Conservation (phyloP, 2,888 invertebrate genomes). For the Odontomyia ornata region DNA sequence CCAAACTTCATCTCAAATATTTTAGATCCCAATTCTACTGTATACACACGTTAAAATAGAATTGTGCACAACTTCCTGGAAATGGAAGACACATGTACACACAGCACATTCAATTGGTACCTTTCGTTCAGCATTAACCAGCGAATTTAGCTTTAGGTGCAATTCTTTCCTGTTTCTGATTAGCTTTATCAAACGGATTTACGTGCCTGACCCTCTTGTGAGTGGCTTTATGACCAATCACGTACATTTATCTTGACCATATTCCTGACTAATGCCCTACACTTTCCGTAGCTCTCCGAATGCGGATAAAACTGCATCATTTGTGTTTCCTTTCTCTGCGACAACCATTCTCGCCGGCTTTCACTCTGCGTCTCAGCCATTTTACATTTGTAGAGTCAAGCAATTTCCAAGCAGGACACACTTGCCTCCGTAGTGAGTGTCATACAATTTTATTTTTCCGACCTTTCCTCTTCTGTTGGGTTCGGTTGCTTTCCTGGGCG, state of each 20-base stretch:
- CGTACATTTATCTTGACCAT: conserved; percentile 32
- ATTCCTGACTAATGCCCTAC: conserved; percentile 18
- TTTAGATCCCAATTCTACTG: no score
- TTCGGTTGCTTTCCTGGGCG: background rate
- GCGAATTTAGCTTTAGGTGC: conserved; percentile 6
- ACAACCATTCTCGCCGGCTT: background rate
- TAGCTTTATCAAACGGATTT: conserved; percentile 43
- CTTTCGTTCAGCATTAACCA: no score
- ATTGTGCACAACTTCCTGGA: no score
- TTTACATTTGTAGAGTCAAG: background rate
- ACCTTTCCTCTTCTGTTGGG: background rate
- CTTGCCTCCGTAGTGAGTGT: background rate
- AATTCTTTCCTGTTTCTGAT: conserved; percentile 36
- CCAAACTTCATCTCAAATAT: no score
- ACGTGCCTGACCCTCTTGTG: conserved; percentile 23
- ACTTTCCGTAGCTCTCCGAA: conserved; percentile 2
- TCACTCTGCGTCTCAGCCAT: background rate
- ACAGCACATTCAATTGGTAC: no score
- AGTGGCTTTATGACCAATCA: conserved; percentile 36
- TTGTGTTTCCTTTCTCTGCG: background rate
- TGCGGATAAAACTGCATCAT: conserved; percentile 39
- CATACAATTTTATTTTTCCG: conserved; percentile 4
- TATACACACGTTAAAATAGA: no score
- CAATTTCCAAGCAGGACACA: background rate
- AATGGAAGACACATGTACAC: no score